Conservation (phyloP, 2,797 vertebrate species). For the Pagetopsis macropterus region DNA sequence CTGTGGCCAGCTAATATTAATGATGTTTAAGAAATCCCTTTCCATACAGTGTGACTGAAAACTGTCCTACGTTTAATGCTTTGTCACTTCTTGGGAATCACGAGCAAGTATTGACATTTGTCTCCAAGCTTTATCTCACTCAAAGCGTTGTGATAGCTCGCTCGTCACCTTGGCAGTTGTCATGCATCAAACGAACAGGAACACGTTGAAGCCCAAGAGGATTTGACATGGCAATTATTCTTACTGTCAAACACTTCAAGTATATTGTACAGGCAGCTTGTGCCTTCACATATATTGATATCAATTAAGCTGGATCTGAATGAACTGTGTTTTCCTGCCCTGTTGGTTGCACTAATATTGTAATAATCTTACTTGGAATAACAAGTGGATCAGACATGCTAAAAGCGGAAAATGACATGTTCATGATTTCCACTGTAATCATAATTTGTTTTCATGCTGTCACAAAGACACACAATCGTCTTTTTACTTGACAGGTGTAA, state of each 20-base stretch:
- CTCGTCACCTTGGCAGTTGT: conserved; percentile 67
- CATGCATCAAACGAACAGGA: conserved; percentile 65
- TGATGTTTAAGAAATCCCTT: conserved; percentile 30
- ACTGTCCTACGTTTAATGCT: conserved; percentile 21
- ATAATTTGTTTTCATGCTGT: background rate
- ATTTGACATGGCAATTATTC: conserved; percentile 76
- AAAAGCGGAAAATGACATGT: conserved; percentile 19
- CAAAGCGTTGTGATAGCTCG: conserved; percentile 47
- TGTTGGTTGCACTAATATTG: conserved; percentile 42
- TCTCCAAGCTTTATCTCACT: conserved; percentile 46
- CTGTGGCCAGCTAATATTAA: background rate
- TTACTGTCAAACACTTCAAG: conserved; percentile 59
- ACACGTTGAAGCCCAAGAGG: conserved; percentile 59
- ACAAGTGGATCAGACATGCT: conserved; percentile 36
- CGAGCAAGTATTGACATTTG: conserved; percentile 43
- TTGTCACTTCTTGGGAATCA: conserved; percentile 46
- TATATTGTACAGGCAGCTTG: conserved; percentile 51
- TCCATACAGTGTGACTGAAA: conserved; percentile 15
- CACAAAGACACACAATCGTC: background rate
- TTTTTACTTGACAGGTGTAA: no score
- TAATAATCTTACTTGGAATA: conserved; percentile 25
- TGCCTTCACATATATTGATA: conserved; percentile 57
- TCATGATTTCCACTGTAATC: background rate
- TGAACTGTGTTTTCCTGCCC: conserved; percentile 18
- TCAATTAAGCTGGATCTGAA: conserved; percentile 55